Percentiles rank a stretch among this genome's conserved stretches.
Conservation (phyloP, 2,888 invertebrate species). For the Alviniconcha strummeri region DNA sequence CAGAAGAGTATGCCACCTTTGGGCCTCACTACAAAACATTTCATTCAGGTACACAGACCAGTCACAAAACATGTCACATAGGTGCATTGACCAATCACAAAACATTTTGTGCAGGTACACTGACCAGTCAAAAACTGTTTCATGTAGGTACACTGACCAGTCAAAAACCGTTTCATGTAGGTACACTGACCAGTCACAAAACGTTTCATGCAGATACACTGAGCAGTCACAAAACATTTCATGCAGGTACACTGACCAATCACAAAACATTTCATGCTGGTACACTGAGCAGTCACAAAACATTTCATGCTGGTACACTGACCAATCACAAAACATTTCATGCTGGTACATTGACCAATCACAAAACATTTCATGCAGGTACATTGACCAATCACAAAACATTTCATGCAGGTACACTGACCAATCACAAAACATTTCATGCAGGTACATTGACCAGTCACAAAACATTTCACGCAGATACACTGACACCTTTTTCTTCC, state of each 20-base stretch:
- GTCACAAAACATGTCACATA: background rate
- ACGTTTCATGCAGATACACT: background rate
- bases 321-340: background rate
- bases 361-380: background rate
- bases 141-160: background rate
- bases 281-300: no score
- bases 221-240: background rate
- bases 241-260: background rate
- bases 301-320: no score
- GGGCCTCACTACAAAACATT: slow-evolving; percentile 26
- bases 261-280: no score
- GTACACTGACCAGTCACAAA: background rate
- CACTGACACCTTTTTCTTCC: no score
- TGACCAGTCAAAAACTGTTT: background rate
- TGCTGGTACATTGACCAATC: background rate
- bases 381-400: background rate
- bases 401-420: background rate
- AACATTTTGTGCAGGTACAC: background rate
- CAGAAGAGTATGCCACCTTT: slow-evolving; percentile 10
- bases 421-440: no score
- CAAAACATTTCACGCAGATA: no score
- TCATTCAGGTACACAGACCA: background rate
- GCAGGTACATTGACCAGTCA: no score
- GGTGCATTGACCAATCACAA: background rate
- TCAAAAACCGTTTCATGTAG: background rate